These are phyloP conservation scores for Drosophila athabasca DNA, from an alignment of 1,140 invertebrate species.

Conservation along the genomic window DNA sequence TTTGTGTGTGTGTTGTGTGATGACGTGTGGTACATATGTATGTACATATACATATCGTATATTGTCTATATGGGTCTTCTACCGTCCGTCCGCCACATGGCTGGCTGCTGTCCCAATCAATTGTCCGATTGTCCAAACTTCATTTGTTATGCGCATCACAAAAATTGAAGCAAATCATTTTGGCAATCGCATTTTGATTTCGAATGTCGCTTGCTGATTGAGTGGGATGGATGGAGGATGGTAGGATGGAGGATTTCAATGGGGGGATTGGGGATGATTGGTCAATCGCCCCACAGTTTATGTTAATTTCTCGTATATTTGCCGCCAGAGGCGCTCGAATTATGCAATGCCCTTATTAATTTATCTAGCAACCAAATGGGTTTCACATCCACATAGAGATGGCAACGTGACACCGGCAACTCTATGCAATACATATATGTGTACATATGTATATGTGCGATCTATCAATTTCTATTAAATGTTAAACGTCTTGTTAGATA, in stretches of 20 bases:
- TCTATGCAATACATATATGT: background rate
- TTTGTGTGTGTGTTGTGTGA: background rate
- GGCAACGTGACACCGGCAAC: slow-evolving; percentile 28
- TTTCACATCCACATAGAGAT: slow-evolving; percentile 36
- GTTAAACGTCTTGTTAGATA: too few relatives aligned
- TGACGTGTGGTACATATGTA: slow-evolving; percentile 37
- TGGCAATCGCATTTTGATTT: slow-evolving; percentile 82
- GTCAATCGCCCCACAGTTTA: slow-evolving; percentile 60
- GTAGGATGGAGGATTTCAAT: background rate
- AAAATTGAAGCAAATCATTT: slow-evolving; percentile 82
- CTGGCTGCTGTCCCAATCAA: slow-evolving; percentile 68
- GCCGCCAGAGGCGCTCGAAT: slow-evolving; percentile 67
- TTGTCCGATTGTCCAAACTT: slow-evolving; percentile 81
- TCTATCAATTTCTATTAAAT: too few relatives aligned
- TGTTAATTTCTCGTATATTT: slow-evolving; percentile 78
- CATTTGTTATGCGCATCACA: slow-evolving; percentile 81
- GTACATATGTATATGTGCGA: too few relatives aligned
- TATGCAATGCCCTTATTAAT: slow-evolving; percentile 81
- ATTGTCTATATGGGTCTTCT: slow-evolving; percentile 65
- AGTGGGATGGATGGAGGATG: slow-evolving; percentile 25
- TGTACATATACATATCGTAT: slow-evolving; percentile 37
- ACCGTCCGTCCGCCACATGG: slow-evolving; percentile 26
- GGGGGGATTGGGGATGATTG: slow-evolving; percentile 2
- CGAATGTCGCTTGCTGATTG: slow-evolving; percentile 72
- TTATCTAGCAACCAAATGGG: slow-evolving; percentile 68